These are phyloP conservation scores for Nomada flava DNA, from an alignment of 2,888 invertebrate species.

Conservation along the genomic window DNA sequence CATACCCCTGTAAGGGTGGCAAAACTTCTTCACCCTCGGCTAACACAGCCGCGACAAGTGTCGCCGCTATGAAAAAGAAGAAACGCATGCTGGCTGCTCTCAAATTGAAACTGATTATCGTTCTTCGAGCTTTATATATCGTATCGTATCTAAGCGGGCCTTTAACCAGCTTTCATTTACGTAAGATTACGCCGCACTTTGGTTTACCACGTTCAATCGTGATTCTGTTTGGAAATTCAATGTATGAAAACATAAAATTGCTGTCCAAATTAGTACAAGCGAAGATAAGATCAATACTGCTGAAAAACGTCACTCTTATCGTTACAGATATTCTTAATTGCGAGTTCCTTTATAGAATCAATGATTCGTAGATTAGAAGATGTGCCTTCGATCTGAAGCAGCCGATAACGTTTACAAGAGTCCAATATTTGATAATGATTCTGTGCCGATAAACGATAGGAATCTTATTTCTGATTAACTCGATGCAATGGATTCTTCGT, in stretches of 20 bases:
- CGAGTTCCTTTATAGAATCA: neutral
- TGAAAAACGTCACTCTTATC: conserved; percentile 21
- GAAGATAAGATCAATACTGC: neutral
- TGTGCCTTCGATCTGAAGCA: neutral
- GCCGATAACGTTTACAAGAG: neutral
- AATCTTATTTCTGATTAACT: neutral
- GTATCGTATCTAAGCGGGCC: conserved; percentile 9
- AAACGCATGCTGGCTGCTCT: conserved; percentile 58
- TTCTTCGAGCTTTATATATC: conserved; percentile 43
- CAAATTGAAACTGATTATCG: neutral
- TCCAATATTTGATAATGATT: neutral
- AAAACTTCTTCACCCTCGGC: conserved; percentile 51
- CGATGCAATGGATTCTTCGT: neutral
- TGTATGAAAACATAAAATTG: neutral
- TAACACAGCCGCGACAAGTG: conserved; percentile 45
- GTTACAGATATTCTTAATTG: conserved; percentile 16
- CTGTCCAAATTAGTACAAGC: neutral
- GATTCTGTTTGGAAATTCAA: conserved; percentile 14
- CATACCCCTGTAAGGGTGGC: conserved; percentile 70
- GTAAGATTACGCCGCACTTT: neutral
- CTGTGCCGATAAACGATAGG: neutral
- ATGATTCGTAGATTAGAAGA: neutral
- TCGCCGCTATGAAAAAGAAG: conserved; percentile 52
- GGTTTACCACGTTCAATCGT: neutral
- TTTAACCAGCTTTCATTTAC: neutral